Evolutionary conservation across 2,888 invertebrate genomes (phyloP), one percentile per base, ranked within the genome.

Genomic region (Stenurella melanura): DNA sequence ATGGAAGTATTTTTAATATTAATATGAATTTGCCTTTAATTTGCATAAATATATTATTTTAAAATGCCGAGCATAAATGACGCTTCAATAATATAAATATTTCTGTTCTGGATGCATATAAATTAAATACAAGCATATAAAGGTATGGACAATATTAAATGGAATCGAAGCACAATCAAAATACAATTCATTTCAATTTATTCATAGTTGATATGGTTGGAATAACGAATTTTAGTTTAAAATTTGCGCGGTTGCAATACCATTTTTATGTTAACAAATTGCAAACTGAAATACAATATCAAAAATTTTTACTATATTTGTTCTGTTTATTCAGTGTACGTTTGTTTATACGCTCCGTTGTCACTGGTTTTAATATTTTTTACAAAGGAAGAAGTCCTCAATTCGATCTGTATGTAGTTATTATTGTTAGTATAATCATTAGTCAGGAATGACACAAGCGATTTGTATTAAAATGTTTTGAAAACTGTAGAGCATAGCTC

Each of bases 11-110:
- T 78, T 70, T 64, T 60, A 67, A 74, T 50, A 71, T 73, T 58
- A 15, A 71, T 71, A 21, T 42, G 61, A 74, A 73, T 79, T 19
- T 73, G 6, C 67, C 42, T 26, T 56, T 50, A 77, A 79, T 79
- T 80, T 73, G 70, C 73, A 74, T 74, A 80, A 76, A 80, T 78
- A 61, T 74, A 80, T 78, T 80, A 80, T 58, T 58, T 58, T 58
- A 58, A 58, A 58, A 58, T 19, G 21, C 19, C 21, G 73, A 72
- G 18, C 18, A 75, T 73, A 38, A 77, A 75, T 74, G 74, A 50
- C 63, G 72, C 64, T 68, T 71, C 70, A 71, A 73, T 70, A 79
- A 68, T 77, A 77, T 75, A 75, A 77, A 79, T 79, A 77, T 79
- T 79, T 74, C 75, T 75, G 71, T 73, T 70, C 50, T 72, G 58